A percentile compares a stretch with the other conserved stretches of the same genome.
Evolutionary conservation across 1,140 invertebrate genomes (phyloP).

Genomic region (Pogonomyrmex californicus): DNA sequence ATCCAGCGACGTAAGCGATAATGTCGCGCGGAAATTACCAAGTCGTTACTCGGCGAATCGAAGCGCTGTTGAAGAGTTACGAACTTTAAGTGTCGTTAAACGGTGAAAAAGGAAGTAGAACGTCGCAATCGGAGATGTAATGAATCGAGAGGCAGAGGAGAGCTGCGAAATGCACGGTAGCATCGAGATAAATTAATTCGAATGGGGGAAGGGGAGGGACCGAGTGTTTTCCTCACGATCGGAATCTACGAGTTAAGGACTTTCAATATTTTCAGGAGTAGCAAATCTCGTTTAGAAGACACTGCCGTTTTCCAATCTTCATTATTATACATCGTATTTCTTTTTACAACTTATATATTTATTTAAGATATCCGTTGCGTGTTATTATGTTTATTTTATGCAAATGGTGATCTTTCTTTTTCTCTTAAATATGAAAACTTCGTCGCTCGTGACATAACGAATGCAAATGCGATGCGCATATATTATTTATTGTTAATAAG

Average conservation of each 20-base stretch:
- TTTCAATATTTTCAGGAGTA: slow-evolving; percentile 7
- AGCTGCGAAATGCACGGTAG: slow-evolving; percentile 16
- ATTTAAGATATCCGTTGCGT: slow-evolving; percentile 6
- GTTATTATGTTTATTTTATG: slow-evolving; percentile 47
- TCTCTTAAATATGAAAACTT: slow-evolving; percentile 46
- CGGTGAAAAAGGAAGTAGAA: slow-evolving; percentile 43
- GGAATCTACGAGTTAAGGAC: slow-evolving; percentile 42
- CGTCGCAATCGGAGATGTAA: slow-evolving; percentile 45
- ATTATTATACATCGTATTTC: background rate
- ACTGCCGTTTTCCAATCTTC: background rate
- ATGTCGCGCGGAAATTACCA: slow-evolving; percentile 59
- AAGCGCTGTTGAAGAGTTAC: slow-evolving; percentile 36
- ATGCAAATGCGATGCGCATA: slow-evolving; percentile 54
- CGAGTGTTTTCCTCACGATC: slow-evolving; percentile 49
- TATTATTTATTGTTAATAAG: slow-evolving; percentile 53
- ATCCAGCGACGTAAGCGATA: slow-evolving; percentile 58
- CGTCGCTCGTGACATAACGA: slow-evolving; percentile 9
- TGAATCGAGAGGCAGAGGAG: slow-evolving; percentile 53
- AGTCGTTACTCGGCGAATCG: slow-evolving; percentile 52
- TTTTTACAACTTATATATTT: background rate
- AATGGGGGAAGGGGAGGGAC: background rate
- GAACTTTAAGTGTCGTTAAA: slow-evolving; percentile 59
- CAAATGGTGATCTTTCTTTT: slow-evolving; percentile 13
- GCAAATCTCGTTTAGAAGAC: background rate
- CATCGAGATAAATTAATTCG: slow-evolving; percentile 69